Evolutionary conservation across 2,888 invertebrate species (phyloP).

Genomic region (Chydorus sphaericus): DNA sequence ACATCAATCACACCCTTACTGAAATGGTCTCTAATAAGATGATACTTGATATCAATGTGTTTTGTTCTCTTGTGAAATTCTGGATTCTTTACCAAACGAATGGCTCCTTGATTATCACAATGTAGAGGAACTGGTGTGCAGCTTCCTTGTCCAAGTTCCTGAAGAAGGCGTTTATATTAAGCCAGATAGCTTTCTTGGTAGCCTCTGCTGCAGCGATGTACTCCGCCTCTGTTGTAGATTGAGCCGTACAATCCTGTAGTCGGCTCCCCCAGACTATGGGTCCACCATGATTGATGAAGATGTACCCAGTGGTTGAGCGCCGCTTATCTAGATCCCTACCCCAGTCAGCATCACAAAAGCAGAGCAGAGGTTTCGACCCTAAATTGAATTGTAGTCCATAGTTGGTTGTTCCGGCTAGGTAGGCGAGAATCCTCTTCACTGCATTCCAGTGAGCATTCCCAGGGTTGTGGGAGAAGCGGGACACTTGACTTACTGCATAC

Average conservation of each 20-base stretch:
- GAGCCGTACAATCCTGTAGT: not conserved
- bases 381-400: not conserved
- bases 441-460: not conserved
- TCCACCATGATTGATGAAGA: not conserved
- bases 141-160: not conserved
- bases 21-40: no score
- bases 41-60: no score
- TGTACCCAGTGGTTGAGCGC: not conserved
- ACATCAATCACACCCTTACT: no score
- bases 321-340: not conserved
- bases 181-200: not conserved
- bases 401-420: conserved; percentile 3
- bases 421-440: not conserved
- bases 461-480: not conserved
- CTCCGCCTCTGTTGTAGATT: not conserved
- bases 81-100: no score
- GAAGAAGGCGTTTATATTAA: not conserved
- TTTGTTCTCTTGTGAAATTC: no score
- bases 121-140: no score
- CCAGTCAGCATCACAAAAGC: not conserved
- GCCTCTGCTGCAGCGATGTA: not conserved
- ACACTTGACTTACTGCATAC: not conserved
- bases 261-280: not conserved
- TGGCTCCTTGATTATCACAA: no score
- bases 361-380: not conserved